A percentile compares a stretch with the other conserved stretches of the same genome.
Evolutionary conservation across 2,113 vertebrate genomes (phyloP).

Genomic region (Callipepla squamata): DNA sequence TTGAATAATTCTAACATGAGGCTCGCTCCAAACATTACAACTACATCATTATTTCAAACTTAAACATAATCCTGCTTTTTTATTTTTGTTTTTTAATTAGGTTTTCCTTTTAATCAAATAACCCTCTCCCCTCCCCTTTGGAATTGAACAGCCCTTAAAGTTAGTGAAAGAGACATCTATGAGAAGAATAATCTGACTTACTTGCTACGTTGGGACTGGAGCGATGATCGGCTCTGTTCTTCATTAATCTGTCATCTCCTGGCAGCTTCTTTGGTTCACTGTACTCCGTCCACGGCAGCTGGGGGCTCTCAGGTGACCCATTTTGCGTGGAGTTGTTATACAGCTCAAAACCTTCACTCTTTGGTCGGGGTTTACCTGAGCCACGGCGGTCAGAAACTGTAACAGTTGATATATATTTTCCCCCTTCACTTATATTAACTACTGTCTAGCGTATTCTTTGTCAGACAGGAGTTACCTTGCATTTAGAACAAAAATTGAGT

Average conservation of each 20-base stretch:
- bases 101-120: not conserved
- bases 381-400: slow-evolving; percentile 89
- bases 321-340: slow-evolving; percentile 92
- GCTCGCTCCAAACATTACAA: not conserved
- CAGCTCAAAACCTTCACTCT: slow-evolving; percentile 98
- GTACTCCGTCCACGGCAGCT: slow-evolving; percentile 90
- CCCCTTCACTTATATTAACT: not conserved
- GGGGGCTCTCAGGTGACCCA: slow-evolving; percentile 94
- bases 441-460: not conserved
- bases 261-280: slow-evolving; percentile 92
- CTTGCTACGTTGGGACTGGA: slow-evolving; percentile 99
- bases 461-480: not conserved
- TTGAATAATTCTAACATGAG: not conserved
- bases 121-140: not conserved
- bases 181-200: slow-evolving; percentile 70
- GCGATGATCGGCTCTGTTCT: slow-evolving; percentile 93
- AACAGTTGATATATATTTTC: slow-evolving; percentile 24
- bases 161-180: not conserved
- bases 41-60: not conserved
- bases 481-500: not conserved
- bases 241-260: slow-evolving; percentile 90
- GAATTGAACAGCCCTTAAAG: not conserved
- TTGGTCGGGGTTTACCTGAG: slow-evolving; percentile 93
- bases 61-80: not conserved
- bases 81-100: not conserved